phyloP scores from a whole-genome alignment of 2,797 vertebrate genomes.

The Notolabrus celidotus region DNA sequence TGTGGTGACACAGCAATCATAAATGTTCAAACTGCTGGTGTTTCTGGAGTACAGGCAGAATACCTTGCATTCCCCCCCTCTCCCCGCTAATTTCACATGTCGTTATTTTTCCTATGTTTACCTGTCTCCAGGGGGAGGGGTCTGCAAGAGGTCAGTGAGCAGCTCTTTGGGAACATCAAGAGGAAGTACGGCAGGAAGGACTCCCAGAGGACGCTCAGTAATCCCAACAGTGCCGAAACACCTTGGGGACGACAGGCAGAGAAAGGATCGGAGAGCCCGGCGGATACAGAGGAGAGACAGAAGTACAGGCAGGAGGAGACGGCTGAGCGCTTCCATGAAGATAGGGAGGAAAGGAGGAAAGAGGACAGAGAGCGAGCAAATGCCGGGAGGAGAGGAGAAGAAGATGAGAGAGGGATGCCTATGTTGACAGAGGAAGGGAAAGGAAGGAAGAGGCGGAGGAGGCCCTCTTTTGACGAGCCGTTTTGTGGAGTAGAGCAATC shows the following conservation, averaged over 20 bases:
- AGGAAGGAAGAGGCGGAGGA: conserved; percentile 84
- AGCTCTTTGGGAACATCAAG: conserved; percentile 88
- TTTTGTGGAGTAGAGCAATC: conserved; percentile 86
- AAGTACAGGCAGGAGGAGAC: conserved; percentile 77
- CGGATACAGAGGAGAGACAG: conserved; percentile 87
- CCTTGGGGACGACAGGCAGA: conserved; percentile 91
- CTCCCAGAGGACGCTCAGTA: conserved; percentile 83
- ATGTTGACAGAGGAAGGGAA: conserved; percentile 81
- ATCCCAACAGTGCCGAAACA: conserved; percentile 84
- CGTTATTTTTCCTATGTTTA: conserved; percentile 51
- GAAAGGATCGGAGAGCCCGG: conserved; percentile 87
- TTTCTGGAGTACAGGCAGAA: conserved; percentile 11
- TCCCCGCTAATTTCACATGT: conserved; percentile 4
- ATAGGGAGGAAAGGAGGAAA: conserved; percentile 79
- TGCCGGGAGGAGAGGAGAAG: conserved; percentile 73
- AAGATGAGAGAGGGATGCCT: conserved; percentile 81
- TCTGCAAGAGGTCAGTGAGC: conserved; percentile 88
- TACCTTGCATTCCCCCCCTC: conserved; percentile 13
- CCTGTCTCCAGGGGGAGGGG: conserved; percentile 85
- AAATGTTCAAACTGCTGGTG: not conserved
- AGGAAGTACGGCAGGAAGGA: conserved; percentile 95
- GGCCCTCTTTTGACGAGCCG: conserved; percentile 88
- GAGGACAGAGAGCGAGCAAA: conserved; percentile 71
- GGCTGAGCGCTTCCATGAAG: conserved; percentile 70
- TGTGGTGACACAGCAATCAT: not conserved